phyloP scores from a whole-genome alignment of 1,140 invertebrate genomes.

The silkworm (Bombyx mori) region ASM3026992v2 NC_085112.1:13156001-13156500 shows the following conservation, averaged over 20 bases:
- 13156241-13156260: slow-evolving; percentile 5
- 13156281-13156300: slow-evolving; percentile 2
- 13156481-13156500: slow-evolving; percentile 51
- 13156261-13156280: slow-evolving; percentile 5
- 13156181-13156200: not conserved
- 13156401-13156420: not conserved
- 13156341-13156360: no score
- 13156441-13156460: slow-evolving; percentile 52
- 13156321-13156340: not conserved
- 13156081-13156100: slow-evolving; percentile 16
- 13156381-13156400: no score
- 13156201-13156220: no score
- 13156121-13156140: not conserved
- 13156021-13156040: slow-evolving; percentile 51
- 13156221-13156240: not conserved
- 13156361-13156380: no score
- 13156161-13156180: not conserved
- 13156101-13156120: slow-evolving; percentile 13
- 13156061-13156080: slow-evolving; percentile 21
- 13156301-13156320: not conserved
- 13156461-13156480: slow-evolving; percentile 59
- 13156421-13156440: slow-evolving; percentile 29
- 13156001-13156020: slow-evolving; percentile 49
- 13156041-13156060: slow-evolving; percentile 44
- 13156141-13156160: not conserved